These are phyloP conservation scores for Hippocampus comes DNA, from an alignment of 2,113 vertebrate genomes.

Conservation along the genomic window DNA sequence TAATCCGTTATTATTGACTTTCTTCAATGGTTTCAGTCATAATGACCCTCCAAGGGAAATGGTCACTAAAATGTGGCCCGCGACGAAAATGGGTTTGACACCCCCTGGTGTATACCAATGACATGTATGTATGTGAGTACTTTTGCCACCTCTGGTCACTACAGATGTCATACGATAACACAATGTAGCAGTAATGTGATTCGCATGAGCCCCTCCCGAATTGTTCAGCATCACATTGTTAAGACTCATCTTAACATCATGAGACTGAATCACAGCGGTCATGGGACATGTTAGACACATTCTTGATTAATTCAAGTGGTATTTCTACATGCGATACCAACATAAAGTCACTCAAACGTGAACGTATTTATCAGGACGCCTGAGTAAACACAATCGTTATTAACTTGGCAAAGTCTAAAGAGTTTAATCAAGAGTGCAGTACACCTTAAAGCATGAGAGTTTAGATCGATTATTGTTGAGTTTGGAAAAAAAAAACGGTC, in stretches of 20 bases:
- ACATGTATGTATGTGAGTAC: no score
- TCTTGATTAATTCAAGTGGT: constrained; percentile 3
- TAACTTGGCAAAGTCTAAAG: constrained; percentile 18
- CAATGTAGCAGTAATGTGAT: not conserved
- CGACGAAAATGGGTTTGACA: no score
- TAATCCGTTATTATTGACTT: no score
- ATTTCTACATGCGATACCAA: not conserved
- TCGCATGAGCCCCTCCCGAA: not conserved
- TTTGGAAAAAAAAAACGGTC: not conserved
- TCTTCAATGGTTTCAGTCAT: no score
- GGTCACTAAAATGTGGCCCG: no score
- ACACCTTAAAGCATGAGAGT: not conserved
- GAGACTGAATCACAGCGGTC: constrained; percentile 1
- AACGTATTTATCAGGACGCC: not conserved
- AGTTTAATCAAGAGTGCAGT: constrained; percentile 1
- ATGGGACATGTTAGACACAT: constrained; percentile 3
- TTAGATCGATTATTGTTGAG: not conserved
- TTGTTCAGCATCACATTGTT: not conserved
- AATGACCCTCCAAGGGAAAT: no score
- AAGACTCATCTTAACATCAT: not conserved
- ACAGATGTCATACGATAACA: not conserved
- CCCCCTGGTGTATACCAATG: no score
- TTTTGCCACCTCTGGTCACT: not conserved
- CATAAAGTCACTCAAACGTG: not conserved
- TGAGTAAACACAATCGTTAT: constrained; percentile 9